Conservation (phyloP, 2,888 invertebrate genomes). For the Lomographa bimaculata region DNA sequence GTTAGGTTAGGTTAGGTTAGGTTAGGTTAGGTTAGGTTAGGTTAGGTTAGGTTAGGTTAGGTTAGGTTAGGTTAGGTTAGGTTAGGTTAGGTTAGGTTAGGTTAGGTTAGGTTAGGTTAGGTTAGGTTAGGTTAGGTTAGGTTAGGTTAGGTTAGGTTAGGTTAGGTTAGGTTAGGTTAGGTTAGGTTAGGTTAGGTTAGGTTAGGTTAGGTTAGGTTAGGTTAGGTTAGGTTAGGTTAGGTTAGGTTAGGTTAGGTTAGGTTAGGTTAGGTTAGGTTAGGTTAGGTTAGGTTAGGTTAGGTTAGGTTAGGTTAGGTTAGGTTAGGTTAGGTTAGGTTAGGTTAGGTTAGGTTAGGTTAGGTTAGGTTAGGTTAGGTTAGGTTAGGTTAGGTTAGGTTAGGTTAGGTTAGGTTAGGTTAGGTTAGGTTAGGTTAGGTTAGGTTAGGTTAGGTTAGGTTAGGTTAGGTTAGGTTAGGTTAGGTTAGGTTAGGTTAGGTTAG, state of each 20-base stretch:
- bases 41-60: slow-evolving; percentile 8
- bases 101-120: slow-evolving; percentile 11
- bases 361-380: slow-evolving; percentile 5
- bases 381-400: slow-evolving; percentile 5
- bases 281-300: slow-evolving; percentile 1
- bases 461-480: slow-evolving; percentile 13
- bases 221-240: slow-evolving; percentile 30
- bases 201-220: slow-evolving; percentile 25
- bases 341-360: slow-evolving; percentile 3
- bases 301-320: slow-evolving; percentile 5
- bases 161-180: slow-evolving; percentile 2
- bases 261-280: slow-evolving; percentile 25
- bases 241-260: slow-evolving; percentile 31
- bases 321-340: slow-evolving; percentile 5
- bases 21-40: slow-evolving; percentile 9
- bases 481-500: slow-evolving; percentile 15
- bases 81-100: slow-evolving; percentile 11
- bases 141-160: slow-evolving; percentile 4
- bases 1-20: slow-evolving; percentile 13
- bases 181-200: slow-evolving; percentile 25
- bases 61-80: slow-evolving; percentile 10
- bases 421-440: slow-evolving; percentile 8
- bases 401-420: slow-evolving; percentile 5
- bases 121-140: slow-evolving; percentile 7
- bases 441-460: slow-evolving; percentile 7